Evolutionary conservation across 2,797 vertebrate genomes (phyloP), one percentile per base, ranked within the genome.

Genomic region (Cynopterus sphinx): DNA sequence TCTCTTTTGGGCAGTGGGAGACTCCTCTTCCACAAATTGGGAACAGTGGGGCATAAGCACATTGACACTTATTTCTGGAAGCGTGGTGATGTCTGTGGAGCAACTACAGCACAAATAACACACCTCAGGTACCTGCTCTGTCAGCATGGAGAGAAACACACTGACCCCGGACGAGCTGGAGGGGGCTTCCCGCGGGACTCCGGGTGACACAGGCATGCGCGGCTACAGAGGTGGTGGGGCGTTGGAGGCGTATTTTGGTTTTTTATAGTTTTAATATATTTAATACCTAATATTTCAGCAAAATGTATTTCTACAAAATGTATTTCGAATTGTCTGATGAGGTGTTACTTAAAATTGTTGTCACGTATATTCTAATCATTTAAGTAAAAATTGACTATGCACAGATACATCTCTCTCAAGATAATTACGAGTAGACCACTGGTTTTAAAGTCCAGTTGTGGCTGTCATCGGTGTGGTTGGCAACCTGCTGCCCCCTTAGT

Each of bases 21-120:
- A 98, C 97, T 97, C 97, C 97, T 98, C 97, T 98, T 97, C 97
- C 97, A 97, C 97, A 97, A 97, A 98, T 97, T 98, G 97, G 97
- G 97, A 98, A 96, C 97, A 97, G 17, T 98, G 97, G 97, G 97
- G 97, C 97, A 97, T 98, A 98, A 98, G 97, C 97, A 98, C 96
- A 97, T 97, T 98, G 97, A 97, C 96, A 97, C 97, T 97, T 98
- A 98, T 97, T 98, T 98, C 97, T 98, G 97, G 97, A 98, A 94
- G 96, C 97, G 97, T 96, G 97, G 97, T 97, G 97, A 97, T 97
- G 97, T 97, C 97, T 97, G 46, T 97, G 97, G 97, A 98, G 97
- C 97, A 97, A 3, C 97, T 96, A 96, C 97, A 97, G 91, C 97
- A 97, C 97, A 97, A 95, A 98, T 97, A 96, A 96, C 97, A 97